Evolutionary conservation across 1,140 invertebrate species (phyloP).

Genomic region (Sarcophaga bullata): DNA sequence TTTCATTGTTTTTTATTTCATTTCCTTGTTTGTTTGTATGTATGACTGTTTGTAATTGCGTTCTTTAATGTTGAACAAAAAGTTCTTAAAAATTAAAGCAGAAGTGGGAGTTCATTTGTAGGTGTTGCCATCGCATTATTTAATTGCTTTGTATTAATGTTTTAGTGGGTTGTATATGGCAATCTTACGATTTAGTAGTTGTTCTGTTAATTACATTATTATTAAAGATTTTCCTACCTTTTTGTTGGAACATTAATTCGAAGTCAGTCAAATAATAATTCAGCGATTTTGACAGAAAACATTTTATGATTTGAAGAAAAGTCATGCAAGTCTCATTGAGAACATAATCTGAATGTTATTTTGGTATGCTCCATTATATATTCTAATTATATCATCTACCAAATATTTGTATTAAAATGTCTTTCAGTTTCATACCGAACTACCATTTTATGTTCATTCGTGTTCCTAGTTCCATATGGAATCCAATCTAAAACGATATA

Average conservation of each 20-base stretch:
- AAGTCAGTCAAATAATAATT: neutral
- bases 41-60: neutral
- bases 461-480: too few species aligned
- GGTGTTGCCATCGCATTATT: slow-evolving; percentile 17
- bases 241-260: neutral
- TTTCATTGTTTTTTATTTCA: neutral
- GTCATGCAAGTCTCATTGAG: neutral
- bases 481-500: too few species aligned
- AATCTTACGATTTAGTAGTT: neutral
- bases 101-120: neutral
- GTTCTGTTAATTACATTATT: slow-evolving; percentile 16
- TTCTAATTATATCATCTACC: too few species aligned
- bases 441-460: too few species aligned
- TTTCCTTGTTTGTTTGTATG: neutral
- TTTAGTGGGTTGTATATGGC: too few species aligned
- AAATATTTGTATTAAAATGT: too few species aligned
- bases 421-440: too few species aligned
- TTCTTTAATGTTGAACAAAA: neutral
- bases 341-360: too few species aligned
- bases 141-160: slow-evolving; percentile 21
- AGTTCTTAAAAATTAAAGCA: neutral
- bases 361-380: too few species aligned
- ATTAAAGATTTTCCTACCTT: neutral
- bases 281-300: neutral
- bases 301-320: neutral